These are phyloP conservation scores for Vidua chalybeata DNA, from an alignment of 2,113 vertebrate genomes.

Conservation along the genomic window DNA sequence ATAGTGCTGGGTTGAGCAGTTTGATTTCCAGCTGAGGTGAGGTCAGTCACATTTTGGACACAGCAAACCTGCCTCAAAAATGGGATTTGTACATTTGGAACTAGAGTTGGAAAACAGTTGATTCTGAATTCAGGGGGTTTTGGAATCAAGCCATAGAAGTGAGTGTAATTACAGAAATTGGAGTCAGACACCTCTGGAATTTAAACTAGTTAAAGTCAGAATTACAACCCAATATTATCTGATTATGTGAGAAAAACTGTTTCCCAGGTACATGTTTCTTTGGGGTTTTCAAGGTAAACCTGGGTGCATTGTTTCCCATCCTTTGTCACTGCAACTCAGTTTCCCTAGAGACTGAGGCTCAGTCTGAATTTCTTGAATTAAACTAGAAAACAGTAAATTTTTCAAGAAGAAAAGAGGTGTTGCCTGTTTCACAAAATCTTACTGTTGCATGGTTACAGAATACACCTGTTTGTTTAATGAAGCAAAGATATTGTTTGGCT, in stretches of 20 bases:
- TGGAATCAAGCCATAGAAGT: not conserved
- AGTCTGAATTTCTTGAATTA: not conserved
- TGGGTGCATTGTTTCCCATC: not conserved
- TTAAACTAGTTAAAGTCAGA: not conserved
- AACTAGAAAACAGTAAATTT: not conserved
- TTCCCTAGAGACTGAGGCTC: not conserved
- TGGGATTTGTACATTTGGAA: not conserved
- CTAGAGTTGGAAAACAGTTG: not conserved
- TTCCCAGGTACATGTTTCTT: not conserved
- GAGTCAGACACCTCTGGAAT: not conserved
- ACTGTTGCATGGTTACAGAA: not conserved
- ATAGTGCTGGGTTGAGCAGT: not conserved
- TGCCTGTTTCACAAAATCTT: not conserved
- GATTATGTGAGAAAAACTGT: not conserved
- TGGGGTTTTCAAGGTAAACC: not conserved
- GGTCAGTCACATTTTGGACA: not conserved
- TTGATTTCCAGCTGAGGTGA: not conserved
- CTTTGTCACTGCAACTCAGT: not conserved
- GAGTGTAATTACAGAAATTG: not conserved
- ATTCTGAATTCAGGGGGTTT: not conserved
- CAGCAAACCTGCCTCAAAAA: not conserved
- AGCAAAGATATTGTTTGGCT: not conserved
- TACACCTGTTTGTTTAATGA: not conserved
- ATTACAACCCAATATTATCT: not conserved
- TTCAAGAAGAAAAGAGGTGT: not conserved